Percentiles rank a stretch among this genome's conserved stretches.
Conservation (phyloP, 2,113 vertebrate species). For the Psilopogon haemacephalus region DNA sequence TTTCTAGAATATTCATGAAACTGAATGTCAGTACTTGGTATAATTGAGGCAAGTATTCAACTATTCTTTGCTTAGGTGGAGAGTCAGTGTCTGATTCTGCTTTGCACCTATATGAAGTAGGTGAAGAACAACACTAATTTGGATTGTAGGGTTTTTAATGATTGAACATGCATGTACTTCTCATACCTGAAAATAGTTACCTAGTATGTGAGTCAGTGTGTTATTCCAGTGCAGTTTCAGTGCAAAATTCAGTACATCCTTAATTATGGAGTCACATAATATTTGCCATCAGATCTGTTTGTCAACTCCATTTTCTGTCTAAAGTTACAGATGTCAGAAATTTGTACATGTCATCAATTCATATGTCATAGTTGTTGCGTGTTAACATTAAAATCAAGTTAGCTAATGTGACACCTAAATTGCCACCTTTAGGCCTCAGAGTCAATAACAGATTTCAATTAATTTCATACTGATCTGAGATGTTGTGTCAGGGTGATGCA, state of each 20-base stretch:
- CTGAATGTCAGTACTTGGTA: not conserved
- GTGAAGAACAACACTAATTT: not conserved
- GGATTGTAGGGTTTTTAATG: not conserved
- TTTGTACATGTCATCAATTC: conserved; percentile 47
- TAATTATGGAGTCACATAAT: conserved; percentile 61
- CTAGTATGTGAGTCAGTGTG: not conserved
- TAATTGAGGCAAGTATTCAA: not conserved
- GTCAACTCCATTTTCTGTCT: conserved; percentile 56
- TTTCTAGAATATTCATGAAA: not conserved
- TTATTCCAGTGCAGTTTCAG: not conserved
- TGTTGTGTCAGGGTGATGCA: conserved; percentile 8
- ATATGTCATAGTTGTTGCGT: conserved; percentile 53
- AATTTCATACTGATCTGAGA: conserved; percentile 16
- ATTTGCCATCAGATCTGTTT: conserved; percentile 52
- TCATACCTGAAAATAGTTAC: not conserved
- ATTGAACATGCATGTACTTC: not conserved
- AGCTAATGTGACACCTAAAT: conserved; percentile 13
- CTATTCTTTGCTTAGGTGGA: not conserved
- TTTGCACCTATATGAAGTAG: not conserved
- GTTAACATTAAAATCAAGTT: conserved; percentile 27
- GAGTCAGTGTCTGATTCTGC: not conserved
- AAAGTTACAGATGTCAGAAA: conserved; percentile 49
- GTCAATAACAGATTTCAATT: conserved; percentile 40
- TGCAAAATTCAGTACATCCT: conserved; percentile 19
- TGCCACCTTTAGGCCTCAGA: conserved; percentile 49